Percentiles rank a stretch among this genome's conserved stretches.
Conservation (phyloP, 2,797 vertebrate species). For the Furcifer pardalis region DNA sequence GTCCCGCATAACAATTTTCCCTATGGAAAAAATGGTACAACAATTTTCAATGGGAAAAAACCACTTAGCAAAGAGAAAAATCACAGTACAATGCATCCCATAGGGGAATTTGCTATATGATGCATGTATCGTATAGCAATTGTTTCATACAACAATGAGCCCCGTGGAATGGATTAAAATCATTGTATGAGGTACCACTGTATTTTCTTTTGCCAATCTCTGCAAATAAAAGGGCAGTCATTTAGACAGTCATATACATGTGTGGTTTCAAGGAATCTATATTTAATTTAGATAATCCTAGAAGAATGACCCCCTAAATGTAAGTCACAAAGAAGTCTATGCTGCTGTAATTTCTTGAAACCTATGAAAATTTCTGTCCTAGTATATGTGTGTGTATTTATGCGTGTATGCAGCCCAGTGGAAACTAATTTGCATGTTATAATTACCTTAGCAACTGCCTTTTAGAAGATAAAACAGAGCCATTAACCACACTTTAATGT, state of each 20-base stretch:
- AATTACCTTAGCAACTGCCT: conserved; percentile 72
- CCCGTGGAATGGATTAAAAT: too few relatives aligned
- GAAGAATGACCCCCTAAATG: background rate
- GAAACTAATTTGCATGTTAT: conserved; percentile 74
- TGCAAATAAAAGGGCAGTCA: background rate
- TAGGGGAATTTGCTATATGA: too few relatives aligned
- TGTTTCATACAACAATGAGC: too few relatives aligned
- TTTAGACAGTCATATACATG: too few relatives aligned
- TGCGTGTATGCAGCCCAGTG: conserved; percentile 54
- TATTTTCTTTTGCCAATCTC: background rate
- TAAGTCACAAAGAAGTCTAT: background rate
- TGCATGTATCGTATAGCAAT: too few relatives aligned
- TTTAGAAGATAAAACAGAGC: conserved; percentile 70
- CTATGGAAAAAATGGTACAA: too few relatives aligned
- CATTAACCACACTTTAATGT: conserved; percentile 67
- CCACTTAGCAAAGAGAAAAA: too few relatives aligned
- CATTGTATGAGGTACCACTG: too few relatives aligned
- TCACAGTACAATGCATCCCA: too few relatives aligned
- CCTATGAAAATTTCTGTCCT: conserved; percentile 32
- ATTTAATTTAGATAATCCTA: background rate
- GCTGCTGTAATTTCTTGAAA: conserved; percentile 2
- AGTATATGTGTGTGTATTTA: conserved; percentile 64
- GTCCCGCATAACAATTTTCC: too few relatives aligned
- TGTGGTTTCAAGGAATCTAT: background rate
- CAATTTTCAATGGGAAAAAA: too few relatives aligned